Base-by-base conservation (phyloP, 2,797 vertebrate species). In the Ptychobarbus kaznakovi region DNA sequence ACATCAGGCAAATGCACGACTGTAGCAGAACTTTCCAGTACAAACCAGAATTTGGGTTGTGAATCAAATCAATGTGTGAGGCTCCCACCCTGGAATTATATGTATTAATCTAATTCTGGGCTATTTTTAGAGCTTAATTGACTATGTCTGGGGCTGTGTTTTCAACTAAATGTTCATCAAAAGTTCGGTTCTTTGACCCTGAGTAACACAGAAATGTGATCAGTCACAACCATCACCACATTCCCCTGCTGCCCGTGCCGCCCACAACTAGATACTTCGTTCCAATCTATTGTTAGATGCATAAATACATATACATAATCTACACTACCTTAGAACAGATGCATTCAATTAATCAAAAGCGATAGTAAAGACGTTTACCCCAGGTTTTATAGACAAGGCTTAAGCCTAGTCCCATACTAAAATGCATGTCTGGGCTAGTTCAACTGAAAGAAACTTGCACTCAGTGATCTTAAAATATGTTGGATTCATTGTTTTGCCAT, bases 11-110 rank as follows among this genome's bases (percentile, higher is more conserved):
- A 22, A 28, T 66, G 66, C 11, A 63, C 11, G 10, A 42, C 72
- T 25, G 20, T 22, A 13, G 44, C 44, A 75, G 44, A 65, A 61
- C 38, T 10, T 42, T 61, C 25, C 51, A 16, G 11, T 75, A 65
- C 25, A 38, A 66, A 42, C 12, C 44, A 38, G 10, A 80, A 35
- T 66, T 49, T 76, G 25, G 16, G 15, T 38, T 25, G 58, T 32
- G 2, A 22, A 68, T 51, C 44, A 75, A 40, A 68, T 83, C 82
- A 76, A 83, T 76, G 8, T 40, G 15, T 15, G 32, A 83, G 16
- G 3, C 1, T 11, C 78, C 35, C 22, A 13, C 32, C 63, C 42
- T 40, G 20, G n/a, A 65, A 75, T 58, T 44, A 61, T 74, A 65
- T 15, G 13, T 70, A 65, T 75, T 40, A 66, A 49, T 76, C 22